These are phyloP conservation scores for Trachurus trachurus DNA, from an alignment of 2,797 vertebrate species.

Conservation along the genomic window DNA sequence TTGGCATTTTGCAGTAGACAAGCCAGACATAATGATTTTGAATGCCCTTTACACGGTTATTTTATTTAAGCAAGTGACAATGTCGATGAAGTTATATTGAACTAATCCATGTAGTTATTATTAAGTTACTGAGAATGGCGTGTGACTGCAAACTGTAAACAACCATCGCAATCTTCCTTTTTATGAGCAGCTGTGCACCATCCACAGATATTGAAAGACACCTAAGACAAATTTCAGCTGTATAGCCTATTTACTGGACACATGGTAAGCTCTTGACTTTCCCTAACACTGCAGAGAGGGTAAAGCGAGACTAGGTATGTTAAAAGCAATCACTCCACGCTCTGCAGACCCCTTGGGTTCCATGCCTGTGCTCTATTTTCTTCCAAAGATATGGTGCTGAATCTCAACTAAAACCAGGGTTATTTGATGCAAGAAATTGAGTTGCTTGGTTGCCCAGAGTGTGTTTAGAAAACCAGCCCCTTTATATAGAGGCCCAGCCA, in stretches of 20 bases:
- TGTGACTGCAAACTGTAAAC: not conserved
- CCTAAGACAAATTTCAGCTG: slow-evolving; percentile 8
- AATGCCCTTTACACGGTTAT: too few relatives aligned
- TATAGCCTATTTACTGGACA: slow-evolving; percentile 17
- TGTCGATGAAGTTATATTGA: too few relatives aligned
- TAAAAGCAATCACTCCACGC: slow-evolving; percentile 62
- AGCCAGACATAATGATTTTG: too few relatives aligned
- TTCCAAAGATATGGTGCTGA: slow-evolving; percentile 43
- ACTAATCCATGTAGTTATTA: not conserved
- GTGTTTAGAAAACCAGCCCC: not conserved
- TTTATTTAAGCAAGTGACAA: too few relatives aligned
- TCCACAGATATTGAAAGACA: slow-evolving; percentile 8
- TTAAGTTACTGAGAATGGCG: not conserved
- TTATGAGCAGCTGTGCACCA: not conserved
- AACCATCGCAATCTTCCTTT: not conserved
- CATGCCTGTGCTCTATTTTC: slow-evolving; percentile 46
- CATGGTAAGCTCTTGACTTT: slow-evolving; percentile 42
- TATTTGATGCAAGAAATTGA: slow-evolving; percentile 31
- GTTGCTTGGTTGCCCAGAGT: not conserved
- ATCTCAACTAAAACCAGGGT: slow-evolving; percentile 49
- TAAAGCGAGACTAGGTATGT: slow-evolving; percentile 44
- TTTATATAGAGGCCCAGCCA: not conserved
- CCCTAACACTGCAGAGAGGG: slow-evolving; percentile 4
- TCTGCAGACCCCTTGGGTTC: slow-evolving; percentile 42
- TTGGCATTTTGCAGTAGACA: too few relatives aligned